These are phyloP conservation scores for Larimichthys polyactis DNA, from an alignment of 2,113 vertebrate genomes.

Conservation along the genomic window DNA sequence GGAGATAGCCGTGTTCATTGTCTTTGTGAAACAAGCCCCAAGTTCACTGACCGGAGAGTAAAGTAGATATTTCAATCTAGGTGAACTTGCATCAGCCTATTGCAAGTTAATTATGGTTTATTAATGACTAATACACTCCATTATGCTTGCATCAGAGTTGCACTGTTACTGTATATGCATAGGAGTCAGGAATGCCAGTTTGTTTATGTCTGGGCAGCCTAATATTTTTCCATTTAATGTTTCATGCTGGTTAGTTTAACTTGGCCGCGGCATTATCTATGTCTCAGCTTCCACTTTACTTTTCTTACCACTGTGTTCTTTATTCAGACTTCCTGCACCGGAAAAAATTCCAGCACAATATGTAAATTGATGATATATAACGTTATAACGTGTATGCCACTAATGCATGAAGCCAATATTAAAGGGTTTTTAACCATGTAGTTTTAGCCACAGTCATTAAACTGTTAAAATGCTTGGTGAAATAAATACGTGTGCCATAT, in stretches of 20 bases:
- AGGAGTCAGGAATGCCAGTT: background rate
- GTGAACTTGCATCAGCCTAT: background rate
- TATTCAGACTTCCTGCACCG: slow-evolving; percentile 24
- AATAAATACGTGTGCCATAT: slow-evolving; percentile 61
- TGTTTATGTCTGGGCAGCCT: background rate
- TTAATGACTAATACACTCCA: background rate
- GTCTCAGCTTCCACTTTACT: slow-evolving; percentile 13
- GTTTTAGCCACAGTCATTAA: slow-evolving; percentile 41
- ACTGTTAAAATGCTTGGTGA: slow-evolving; percentile 52
- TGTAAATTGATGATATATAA: slow-evolving; percentile 43
- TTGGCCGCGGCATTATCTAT: background rate
- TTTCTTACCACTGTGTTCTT: slow-evolving; percentile 10
- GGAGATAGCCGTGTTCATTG: background rate
- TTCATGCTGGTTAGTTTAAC: background rate
- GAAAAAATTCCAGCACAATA: slow-evolving; percentile 28
- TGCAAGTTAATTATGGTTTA: background rate
- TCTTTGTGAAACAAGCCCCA: slow-evolving; percentile 37
- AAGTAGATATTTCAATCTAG: background rate
- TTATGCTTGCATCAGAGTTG: slow-evolving; percentile 9
- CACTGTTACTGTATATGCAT: background rate
- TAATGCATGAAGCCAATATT: slow-evolving; percentile 64
- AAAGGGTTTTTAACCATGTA: slow-evolving; percentile 21
- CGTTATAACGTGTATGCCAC: slow-evolving; percentile 47
- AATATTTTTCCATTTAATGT: slow-evolving; percentile 30
- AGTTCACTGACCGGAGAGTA: background rate